phyloP scores from a whole-genome alignment of 2,113 vertebrate genomes.

The Sceloporus tristichus region DNA sequence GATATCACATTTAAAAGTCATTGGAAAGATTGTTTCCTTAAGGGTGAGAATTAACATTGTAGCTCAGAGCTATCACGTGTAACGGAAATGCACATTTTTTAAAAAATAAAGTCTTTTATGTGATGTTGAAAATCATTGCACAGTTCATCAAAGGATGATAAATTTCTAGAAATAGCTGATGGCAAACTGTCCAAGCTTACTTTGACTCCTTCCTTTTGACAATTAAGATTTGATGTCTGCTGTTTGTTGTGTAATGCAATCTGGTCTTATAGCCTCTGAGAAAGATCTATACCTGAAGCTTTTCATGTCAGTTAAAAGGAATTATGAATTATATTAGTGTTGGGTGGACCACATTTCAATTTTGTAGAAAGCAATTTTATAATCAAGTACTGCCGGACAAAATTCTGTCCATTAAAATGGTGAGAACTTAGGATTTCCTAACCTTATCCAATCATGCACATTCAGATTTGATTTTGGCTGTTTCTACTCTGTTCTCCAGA shows the following conservation, averaged over 20 bases:
- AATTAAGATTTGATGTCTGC: slow-evolving; percentile 44
- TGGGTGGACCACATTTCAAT: slow-evolving; percentile 18
- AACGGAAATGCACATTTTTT: slow-evolving; percentile 20
- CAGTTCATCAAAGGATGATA: not conserved
- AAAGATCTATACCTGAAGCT: slow-evolving; percentile 40
- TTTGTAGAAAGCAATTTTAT: not conserved
- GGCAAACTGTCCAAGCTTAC: slow-evolving; percentile 17
- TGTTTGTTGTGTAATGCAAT: slow-evolving; percentile 36
- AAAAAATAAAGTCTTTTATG: not conserved
- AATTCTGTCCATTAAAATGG: not conserved
- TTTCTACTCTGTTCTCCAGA: not conserved
- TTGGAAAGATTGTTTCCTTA: not conserved
- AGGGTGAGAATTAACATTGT: not conserved
- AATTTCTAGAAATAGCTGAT: slow-evolving; percentile 28
- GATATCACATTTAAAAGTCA: not conserved
- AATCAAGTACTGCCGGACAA: not conserved
- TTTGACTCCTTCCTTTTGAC: slow-evolving; percentile 12
- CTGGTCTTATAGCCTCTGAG: slow-evolving; percentile 35
- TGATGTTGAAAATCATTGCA: slow-evolving; percentile 30
- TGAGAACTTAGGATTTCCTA: not conserved
- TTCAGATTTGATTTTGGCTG: not conserved
- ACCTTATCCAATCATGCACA: not conserved
- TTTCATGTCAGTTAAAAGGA: not conserved
- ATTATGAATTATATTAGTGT: not conserved
- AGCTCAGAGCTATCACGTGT: not conserved